These are phyloP conservation scores for Chelmon rostratus DNA, from an alignment of 2,797 vertebrate genomes.

Conservation along the genomic window DNA sequence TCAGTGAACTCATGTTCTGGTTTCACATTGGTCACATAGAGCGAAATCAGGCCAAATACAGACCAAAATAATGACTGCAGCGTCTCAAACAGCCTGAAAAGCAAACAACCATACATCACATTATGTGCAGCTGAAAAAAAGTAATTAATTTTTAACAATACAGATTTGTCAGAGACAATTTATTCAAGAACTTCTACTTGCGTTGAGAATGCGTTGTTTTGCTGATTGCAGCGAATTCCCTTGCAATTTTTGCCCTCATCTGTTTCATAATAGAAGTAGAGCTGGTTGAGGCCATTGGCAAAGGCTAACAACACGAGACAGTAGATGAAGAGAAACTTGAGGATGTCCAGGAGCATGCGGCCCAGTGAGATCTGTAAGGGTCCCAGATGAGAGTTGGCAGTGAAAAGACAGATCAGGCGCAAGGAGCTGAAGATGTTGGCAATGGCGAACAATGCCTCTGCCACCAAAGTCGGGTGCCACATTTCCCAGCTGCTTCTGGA, in stretches of 20 bases:
- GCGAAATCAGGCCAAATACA: constrained; percentile 95
- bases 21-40: constrained; percentile 96
- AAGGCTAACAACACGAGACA: constrained; percentile 97
- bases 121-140: neutral
- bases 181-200: constrained; percentile 80
- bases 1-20: constrained; percentile 94
- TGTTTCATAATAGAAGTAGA: constrained; percentile 95
- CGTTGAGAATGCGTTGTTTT: constrained; percentile 99
- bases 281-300: constrained; percentile 97
- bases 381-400: constrained; percentile 98
- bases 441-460: constrained; percentile 96
- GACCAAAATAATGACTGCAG: constrained; percentile 99
- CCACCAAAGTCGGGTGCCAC: constrained; percentile 97
- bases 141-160: constrained; percentile 18
- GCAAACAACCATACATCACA: constrained; percentile 43
- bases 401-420: constrained; percentile 97
- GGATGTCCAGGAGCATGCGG: constrained; percentile 97
- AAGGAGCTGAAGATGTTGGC: constrained; percentile 99
- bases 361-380: constrained; percentile 98
- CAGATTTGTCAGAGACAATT: constrained; percentile 31
- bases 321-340: constrained; percentile 99
- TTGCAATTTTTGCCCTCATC: constrained; percentile 81
- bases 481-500: constrained; percentile 90
- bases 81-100: constrained; percentile 94
- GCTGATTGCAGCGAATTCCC: constrained; percentile 92